Evolutionary conservation across 1,140 invertebrate genomes (phyloP).

Genomic region (Zeugodacus cucurbitae): DNA sequence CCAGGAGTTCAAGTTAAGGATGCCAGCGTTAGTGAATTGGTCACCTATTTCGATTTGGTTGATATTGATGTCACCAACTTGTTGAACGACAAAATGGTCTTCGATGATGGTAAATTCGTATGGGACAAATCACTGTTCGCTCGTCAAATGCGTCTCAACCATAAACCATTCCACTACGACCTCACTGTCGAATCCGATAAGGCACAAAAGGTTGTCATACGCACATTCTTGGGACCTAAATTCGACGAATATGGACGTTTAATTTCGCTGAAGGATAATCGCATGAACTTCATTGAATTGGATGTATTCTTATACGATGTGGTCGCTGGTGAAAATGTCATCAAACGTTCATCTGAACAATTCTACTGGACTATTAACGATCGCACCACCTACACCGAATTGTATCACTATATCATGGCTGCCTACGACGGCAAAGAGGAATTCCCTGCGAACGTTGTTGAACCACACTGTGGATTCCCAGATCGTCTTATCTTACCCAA

Average conservation of each 20-base stretch:
- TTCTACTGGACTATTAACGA: constrained; percentile 65
- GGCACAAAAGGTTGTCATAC: constrained; percentile 68
- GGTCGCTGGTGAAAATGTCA: constrained; percentile 65
- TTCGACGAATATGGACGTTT: constrained; percentile 67
- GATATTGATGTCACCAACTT: constrained; percentile 68
- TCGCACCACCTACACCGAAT: constrained; percentile 63
- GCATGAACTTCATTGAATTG: constrained; percentile 68
- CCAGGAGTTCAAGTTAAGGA: constrained; percentile 71
- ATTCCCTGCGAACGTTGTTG: constrained; percentile 62
- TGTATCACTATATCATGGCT: constrained; percentile 65
- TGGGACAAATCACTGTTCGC: constrained; percentile 59
- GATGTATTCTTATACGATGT: constrained; percentile 68
- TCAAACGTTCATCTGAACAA: constrained; percentile 67
- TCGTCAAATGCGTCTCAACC: constrained; percentile 70
- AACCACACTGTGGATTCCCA: constrained; percentile 70
- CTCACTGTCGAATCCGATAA: constrained; percentile 68
- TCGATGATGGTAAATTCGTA: constrained; percentile 57
- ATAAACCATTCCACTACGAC: constrained; percentile 71
- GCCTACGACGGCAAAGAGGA: constrained; percentile 65
- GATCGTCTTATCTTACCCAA: constrained; percentile 72
- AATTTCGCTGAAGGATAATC: constrained; percentile 65
- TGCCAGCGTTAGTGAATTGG: constrained; percentile 66
- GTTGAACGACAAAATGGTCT: constrained; percentile 67
- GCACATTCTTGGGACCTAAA: constrained; percentile 43
- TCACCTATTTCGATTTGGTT: constrained; percentile 50